A percentile compares a stretch with the other conserved stretches of the same genome.
Evolutionary conservation across 1,140 invertebrate species (phyloP).

Genomic region (Halyomorpha halys): DNA sequence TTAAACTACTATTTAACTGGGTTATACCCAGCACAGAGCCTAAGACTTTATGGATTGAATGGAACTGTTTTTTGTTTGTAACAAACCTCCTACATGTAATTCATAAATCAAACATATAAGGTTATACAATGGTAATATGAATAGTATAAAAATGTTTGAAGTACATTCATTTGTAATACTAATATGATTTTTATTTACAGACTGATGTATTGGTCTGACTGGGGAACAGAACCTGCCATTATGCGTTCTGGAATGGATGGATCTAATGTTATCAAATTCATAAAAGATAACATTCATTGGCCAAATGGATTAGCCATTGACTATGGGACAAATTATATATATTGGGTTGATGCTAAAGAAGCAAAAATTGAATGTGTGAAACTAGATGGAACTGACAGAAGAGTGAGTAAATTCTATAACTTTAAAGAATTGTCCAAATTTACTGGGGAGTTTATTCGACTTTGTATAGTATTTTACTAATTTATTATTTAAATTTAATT

Average conservation of each 20-base stretch:
- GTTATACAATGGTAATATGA: not conserved
- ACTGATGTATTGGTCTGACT: constrained; percentile 77
- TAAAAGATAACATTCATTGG: constrained; percentile 56
- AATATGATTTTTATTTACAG: constrained; percentile 37
- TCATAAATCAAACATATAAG: not conserved
- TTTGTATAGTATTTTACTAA: too few relatives aligned
- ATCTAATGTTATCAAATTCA: constrained; percentile 41
- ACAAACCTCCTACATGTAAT: not conserved
- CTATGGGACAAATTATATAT: constrained; percentile 61
- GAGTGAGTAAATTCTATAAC: constrained; percentile 32
- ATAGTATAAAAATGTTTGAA: not conserved
- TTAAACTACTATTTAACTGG: too few relatives aligned
- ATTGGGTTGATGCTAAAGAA: constrained; percentile 68
- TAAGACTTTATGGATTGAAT: not conserved
- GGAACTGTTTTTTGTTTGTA: too few relatives aligned
- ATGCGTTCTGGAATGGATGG: constrained; percentile 80
- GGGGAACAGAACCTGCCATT: constrained; percentile 58
- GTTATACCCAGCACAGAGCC: too few relatives aligned
- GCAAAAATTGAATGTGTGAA: constrained; percentile 62
- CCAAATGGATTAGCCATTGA: constrained; percentile 86
- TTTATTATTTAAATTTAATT: too few relatives aligned
- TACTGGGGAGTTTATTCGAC: too few relatives aligned
- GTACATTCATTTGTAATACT: not conserved
- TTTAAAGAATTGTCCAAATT: too few relatives aligned
- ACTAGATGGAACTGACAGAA: constrained; percentile 58